Conservation (phyloP, 1,140 invertebrate species). For the Bombus waltoni region DNA sequence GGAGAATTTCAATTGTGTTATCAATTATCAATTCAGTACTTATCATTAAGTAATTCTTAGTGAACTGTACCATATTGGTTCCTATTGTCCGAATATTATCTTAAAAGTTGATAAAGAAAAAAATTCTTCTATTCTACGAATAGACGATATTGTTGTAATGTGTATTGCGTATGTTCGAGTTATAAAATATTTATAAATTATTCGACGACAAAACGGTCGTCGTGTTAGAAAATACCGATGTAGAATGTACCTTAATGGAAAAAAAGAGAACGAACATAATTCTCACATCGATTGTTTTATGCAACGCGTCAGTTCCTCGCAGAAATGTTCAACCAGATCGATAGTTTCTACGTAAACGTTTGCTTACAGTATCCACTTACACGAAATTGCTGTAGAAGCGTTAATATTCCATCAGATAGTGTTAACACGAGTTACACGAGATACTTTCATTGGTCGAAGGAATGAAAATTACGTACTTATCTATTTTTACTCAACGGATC, state of each 20-base stretch:
- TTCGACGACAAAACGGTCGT: background rate
- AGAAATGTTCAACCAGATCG: constrained; percentile 7
- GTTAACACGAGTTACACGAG: background rate
- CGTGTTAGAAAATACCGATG: background rate
- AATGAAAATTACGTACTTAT: background rate
- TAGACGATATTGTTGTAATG: background rate
- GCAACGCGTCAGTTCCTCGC: background rate
- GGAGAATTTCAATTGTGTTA: background rate
- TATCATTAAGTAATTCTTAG: background rate
- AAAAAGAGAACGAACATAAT: background rate
- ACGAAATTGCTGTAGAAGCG: background rate
- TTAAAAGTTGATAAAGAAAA: background rate
- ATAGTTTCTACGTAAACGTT: constrained; percentile 20
- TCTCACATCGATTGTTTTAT: background rate
- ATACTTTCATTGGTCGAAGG: background rate
- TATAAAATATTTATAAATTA: background rate
- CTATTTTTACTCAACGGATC: background rate
- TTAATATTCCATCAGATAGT: background rate
- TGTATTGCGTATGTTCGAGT: background rate
- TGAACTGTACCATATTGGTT: background rate
- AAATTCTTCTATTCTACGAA: background rate
- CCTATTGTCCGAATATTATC: background rate
- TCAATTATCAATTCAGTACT: background rate
- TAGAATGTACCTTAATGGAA: background rate
- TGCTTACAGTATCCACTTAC: constrained; percentile 21